phyloP scores from a whole-genome alignment of 2,888 invertebrate species.

The Drosophila anomelani region DNA sequence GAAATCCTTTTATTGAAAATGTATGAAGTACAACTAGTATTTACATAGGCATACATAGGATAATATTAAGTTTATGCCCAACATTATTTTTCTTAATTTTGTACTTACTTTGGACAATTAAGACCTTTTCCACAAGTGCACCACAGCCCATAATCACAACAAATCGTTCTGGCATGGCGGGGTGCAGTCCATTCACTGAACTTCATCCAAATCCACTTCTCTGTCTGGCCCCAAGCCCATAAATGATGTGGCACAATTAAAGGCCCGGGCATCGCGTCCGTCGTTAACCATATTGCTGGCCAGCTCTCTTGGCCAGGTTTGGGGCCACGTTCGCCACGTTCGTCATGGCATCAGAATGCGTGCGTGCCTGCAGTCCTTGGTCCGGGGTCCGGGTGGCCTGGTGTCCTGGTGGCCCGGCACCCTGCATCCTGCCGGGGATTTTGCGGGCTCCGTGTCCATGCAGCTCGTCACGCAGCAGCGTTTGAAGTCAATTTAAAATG shows the following conservation, averaged over 20 bases:
- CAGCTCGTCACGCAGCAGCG: conserved; percentile 79
- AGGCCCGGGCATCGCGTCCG: conserved; percentile 55
- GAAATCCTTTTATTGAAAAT: no score
- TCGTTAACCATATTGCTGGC: conserved; percentile 70
- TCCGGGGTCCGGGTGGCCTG: conserved; percentile 36
- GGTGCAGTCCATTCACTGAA: conserved; percentile 19
- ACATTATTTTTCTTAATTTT: neutral
- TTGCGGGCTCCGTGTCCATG: conserved; percentile 66
- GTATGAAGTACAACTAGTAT: no score
- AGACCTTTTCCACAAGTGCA: conserved; percentile 3
- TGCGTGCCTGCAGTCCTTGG: conserved; percentile 64
- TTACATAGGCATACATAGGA: no score
- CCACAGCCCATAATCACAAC: conserved; percentile 19
- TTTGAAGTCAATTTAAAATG: conserved; percentile 81
- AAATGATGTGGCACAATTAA: conserved; percentile 72
- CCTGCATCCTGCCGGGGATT: conserved; percentile 24
- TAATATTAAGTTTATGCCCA: neutral
- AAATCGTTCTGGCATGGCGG: conserved; percentile 21
- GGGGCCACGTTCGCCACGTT: conserved; percentile 63
- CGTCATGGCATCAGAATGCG: conserved; percentile 74
- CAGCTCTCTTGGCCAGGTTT: conserved; percentile 39
- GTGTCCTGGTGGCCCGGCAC: conserved; percentile 27
- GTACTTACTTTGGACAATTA: neutral
- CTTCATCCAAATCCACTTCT: conserved; percentile 32
- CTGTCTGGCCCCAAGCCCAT: conserved; percentile 35